These are phyloP conservation scores for Sebastes kiyomatsui DNA, from an alignment of 2,797 vertebrate species.

Conservation along the genomic window DNA sequence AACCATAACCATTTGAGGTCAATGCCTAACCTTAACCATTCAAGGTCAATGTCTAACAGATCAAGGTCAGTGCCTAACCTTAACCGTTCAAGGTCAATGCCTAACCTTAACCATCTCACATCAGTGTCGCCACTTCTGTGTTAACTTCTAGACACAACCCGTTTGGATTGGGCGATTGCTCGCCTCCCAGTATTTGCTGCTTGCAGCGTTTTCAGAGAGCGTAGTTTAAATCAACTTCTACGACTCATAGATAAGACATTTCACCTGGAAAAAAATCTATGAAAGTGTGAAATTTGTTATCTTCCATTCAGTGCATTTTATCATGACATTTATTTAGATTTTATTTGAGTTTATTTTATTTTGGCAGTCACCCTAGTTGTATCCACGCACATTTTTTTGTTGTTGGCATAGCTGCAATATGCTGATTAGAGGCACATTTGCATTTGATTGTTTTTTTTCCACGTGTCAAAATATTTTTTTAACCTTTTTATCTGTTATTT, in stretches of 20 bases:
- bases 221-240: not conserved
- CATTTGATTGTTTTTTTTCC: constrained; percentile 27
- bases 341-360: constrained; percentile 24
- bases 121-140: no score
- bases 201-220: not conserved
- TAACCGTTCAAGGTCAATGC: rapidly evolving
- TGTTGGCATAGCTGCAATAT: constrained; percentile 26
- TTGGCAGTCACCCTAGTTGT: constrained; percentile 16
- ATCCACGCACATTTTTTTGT: not conserved
- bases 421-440: constrained; percentile 45
- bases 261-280: not conserved
- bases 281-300: not conserved
- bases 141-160: no score
- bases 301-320: not conserved
- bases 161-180: no score
- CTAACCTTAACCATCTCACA: no score
- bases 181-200: not conserved
- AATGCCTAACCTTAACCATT: no score
- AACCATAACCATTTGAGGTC: no score
- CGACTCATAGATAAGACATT: not conserved
- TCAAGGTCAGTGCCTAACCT: rapidly evolving
- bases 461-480: constrained; percentile 15
- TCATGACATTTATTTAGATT: not conserved
- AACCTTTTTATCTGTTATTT: constrained; percentile 36
- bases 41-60: no score